Percentiles rank a stretch among this genome's conserved stretches.
These are phyloP conservation scores for Lamellibrachia satsuma DNA, from an alignment of 2,888 invertebrate species.

Conservation along the genomic window DNA sequence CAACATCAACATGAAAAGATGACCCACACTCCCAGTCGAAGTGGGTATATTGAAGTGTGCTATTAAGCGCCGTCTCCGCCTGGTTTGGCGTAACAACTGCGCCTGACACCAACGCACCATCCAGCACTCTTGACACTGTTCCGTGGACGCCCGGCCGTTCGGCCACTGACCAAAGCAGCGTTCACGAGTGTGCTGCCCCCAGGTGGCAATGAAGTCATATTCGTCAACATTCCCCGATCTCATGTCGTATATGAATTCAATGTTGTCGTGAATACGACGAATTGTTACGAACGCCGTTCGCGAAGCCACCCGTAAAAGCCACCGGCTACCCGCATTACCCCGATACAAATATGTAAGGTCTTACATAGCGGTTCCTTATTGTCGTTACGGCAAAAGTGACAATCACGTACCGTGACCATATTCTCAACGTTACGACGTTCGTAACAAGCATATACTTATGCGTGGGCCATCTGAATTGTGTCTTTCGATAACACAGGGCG, in stretches of 20 bases:
- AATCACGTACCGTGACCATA: too few species aligned
- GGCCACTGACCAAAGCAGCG: neutral
- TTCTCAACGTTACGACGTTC: neutral
- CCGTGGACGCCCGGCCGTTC: neutral
- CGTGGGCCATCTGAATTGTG: neutral
- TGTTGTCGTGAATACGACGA: neutral
- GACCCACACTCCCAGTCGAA: neutral
- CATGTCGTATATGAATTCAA: neutral
- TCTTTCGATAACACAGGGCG: neutral
- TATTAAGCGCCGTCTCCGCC: neutral
- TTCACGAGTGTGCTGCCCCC: neutral
- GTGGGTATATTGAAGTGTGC: neutral
- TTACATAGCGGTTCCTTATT: too few species aligned
- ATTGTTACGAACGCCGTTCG: neutral
- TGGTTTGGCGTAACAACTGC: neutral
- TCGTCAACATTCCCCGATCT: slow-evolving; percentile 17
- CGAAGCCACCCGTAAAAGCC: neutral
- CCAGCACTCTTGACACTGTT: neutral
- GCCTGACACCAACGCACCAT: neutral
- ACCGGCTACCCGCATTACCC: neutral
- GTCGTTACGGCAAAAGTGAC: neutral
- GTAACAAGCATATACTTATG: neutral
- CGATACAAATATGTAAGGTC: too few species aligned
- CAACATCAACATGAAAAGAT: neutral
- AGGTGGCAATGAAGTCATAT: neutral